Evolutionary conservation across 2,888 invertebrate genomes (phyloP).

Genomic region (Keiferia lycopersicella): DNA sequence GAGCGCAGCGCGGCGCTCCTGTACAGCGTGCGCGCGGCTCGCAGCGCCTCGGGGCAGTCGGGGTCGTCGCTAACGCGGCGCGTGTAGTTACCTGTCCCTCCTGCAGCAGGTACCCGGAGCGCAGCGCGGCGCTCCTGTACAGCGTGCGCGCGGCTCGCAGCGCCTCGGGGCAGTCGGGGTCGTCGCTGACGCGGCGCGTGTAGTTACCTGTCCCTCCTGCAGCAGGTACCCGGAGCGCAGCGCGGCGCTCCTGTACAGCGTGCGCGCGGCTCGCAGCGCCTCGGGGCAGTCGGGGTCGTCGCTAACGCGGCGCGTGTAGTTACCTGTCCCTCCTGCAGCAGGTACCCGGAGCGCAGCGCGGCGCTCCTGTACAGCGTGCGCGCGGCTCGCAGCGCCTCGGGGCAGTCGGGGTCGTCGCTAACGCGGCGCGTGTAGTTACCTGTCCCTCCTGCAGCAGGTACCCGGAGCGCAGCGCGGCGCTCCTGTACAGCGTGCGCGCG

Average conservation of each 20-base stretch:
- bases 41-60: slow-evolving; percentile 23
- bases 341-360: slow-evolving; percentile 88
- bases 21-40: slow-evolving; percentile 22
- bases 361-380: slow-evolving; percentile 25
- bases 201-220: slow-evolving; percentile 56
- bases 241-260: slow-evolving; percentile 24
- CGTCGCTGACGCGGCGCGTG: neutral
- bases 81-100: slow-evolving; percentile 48
- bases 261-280: neutral
- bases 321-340: slow-evolving; percentile 81
- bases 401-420: slow-evolving; percentile 29
- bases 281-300: slow-evolving; percentile 29
- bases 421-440: neutral
- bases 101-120: slow-evolving; percentile 94
- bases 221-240: slow-evolving; percentile 93
- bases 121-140: neutral
- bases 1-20: slow-evolving; percentile 68
- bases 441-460: slow-evolving; percentile 86
- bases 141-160: slow-evolving; percentile 20
- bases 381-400: neutral
- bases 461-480: slow-evolving; percentile 84
- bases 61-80: slow-evolving; percentile 22
- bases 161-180: slow-evolving; percentile 28
- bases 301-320: neutral
- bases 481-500: slow-evolving; percentile 94